Percentiles rank a stretch among this genome's conserved stretches.
phyloP scores from a whole-genome alignment of 2,113 vertebrate genomes.

The Podarcis muralis region DNA sequence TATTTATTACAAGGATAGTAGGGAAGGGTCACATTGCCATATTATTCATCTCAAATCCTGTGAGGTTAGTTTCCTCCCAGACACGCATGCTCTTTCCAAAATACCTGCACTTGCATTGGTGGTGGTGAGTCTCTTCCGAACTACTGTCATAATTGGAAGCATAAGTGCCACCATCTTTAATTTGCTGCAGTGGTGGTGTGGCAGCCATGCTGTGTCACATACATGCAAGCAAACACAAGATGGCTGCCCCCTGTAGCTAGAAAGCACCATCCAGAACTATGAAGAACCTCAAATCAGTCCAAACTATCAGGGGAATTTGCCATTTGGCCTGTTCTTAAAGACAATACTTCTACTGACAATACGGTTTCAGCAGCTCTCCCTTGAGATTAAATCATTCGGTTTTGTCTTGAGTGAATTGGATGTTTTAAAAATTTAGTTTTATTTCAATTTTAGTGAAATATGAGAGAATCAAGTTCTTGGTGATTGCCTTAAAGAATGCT shows the following conservation, averaged over 20 bases:
- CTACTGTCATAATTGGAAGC: neutral
- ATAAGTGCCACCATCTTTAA: neutral
- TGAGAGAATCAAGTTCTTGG: slow-evolving; percentile 98
- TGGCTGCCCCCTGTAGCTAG: neutral
- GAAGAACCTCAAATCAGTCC: neutral
- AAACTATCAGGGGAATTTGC: neutral
- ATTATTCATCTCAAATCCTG: neutral
- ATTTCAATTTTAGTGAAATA: slow-evolving; percentile 90
- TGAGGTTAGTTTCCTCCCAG: neutral
- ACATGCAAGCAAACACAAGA: neutral
- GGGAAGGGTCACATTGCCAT: neutral
- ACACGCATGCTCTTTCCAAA: neutral
- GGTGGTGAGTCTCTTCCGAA: neutral
- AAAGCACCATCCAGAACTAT: neutral
- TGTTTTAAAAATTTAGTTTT: neutral
- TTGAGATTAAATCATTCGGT: neutral
- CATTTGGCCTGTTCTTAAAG: neutral
- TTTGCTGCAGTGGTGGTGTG: neutral
- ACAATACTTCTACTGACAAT: neutral
- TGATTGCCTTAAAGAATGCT: slow-evolving; percentile 96
- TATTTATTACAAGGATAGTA: neutral
- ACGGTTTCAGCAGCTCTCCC: slow-evolving; percentile 4
- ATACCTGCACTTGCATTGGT: neutral
- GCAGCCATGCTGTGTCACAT: neutral
- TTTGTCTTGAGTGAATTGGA: slow-evolving; percentile 30